Evolutionary conservation across 2,888 invertebrate genomes (phyloP), one percentile per base, ranked within the genome.

Genomic region (Rotaria socialis): DNA sequence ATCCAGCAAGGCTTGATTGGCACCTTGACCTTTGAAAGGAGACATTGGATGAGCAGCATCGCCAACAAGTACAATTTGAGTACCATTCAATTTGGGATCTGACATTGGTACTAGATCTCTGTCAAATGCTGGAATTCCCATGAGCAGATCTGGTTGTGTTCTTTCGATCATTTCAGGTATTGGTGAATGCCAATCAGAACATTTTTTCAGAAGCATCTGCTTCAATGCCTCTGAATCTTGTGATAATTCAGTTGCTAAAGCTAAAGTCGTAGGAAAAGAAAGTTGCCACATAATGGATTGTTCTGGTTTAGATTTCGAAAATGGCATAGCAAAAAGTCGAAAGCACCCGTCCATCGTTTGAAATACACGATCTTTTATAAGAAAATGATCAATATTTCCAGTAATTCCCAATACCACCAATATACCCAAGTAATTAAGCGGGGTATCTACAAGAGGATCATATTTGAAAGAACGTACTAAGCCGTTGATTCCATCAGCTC

Each of bases 11-110:
- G 35, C 27, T 67, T 67, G 67, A 67, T 67, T 67, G 0, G 67
- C 67, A 35, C 67, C 67, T 67, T 67, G 67, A 1, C 67, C 67
- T 67, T 67, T 67, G 16, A 67, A 67, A 16, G 67, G 67, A 67
- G 67, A 67, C 67, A 67, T 67, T 67, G 67, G 67, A 67, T 67
- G 67, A 19, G 67, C 67, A 41, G 67, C 67, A 67, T 67, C 67
- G 7, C 67, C 67, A 67, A 67, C 16, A 16, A 67, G 35, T 35
- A 19, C 67, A 67, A 67, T 67, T 67, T 67, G 67, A 41, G 35
- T 67, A 19, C 67, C 67, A 19, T 27, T 4, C 35, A 19, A 16
- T 14, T 67, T 35, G 14, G 2, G 16, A 35, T 67, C 67, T 19
- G 67, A 6, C 1, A 67, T 67, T 14, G 27, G 2, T 19, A 67